Conservation (phyloP, 2,797 vertebrate species). For the Syngnathus acus region DNA sequence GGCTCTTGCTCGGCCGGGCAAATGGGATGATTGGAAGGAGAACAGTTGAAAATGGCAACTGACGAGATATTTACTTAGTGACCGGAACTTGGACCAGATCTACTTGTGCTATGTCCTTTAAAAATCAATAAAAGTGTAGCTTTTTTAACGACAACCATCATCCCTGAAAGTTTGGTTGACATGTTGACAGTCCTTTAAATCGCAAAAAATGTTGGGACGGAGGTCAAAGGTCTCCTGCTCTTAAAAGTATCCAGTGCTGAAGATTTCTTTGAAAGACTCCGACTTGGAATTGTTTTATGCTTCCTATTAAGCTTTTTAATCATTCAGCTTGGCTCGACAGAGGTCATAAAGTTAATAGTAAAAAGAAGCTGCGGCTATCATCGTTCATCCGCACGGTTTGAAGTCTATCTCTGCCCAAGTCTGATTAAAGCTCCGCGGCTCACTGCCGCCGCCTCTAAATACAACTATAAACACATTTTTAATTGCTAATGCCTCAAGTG, state of each 20-base stretch:
- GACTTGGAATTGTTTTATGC: slow-evolving; percentile 13
- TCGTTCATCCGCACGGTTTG: slow-evolving; percentile 40
- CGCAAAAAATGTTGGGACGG: not conserved
- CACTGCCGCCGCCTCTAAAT: slow-evolving; percentile 40
- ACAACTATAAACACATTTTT: slow-evolving; percentile 59
- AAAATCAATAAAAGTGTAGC: not conserved
- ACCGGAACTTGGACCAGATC: not conserved
- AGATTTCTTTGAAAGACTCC: slow-evolving; percentile 1
- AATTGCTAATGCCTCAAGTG: slow-evolving; percentile 63
- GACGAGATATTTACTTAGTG: slow-evolving; percentile 2
- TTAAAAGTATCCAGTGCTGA: not conserved
- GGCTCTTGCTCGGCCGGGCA: not conserved
- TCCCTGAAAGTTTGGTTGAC: not conserved
- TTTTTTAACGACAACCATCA: not conserved
- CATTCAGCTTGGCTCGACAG: slow-evolving; percentile 23
- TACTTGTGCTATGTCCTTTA: not conserved
- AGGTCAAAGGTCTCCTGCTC: too few species aligned
- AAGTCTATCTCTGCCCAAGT: slow-evolving; percentile 32
- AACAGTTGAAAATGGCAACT: not conserved
- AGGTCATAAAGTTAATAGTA: slow-evolving; percentile 27
- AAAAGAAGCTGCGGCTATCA: slow-evolving; percentile 37
- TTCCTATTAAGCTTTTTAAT: slow-evolving; percentile 30
- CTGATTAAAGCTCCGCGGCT: slow-evolving; percentile 39
- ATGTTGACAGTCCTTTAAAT: not conserved
- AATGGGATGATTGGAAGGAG: not conserved